Percentiles rank a stretch among this genome's conserved stretches.
These are phyloP conservation scores for Melospiza georgiana DNA, from an alignment of 2,113 vertebrate genomes.

Conservation along the genomic window DNA sequence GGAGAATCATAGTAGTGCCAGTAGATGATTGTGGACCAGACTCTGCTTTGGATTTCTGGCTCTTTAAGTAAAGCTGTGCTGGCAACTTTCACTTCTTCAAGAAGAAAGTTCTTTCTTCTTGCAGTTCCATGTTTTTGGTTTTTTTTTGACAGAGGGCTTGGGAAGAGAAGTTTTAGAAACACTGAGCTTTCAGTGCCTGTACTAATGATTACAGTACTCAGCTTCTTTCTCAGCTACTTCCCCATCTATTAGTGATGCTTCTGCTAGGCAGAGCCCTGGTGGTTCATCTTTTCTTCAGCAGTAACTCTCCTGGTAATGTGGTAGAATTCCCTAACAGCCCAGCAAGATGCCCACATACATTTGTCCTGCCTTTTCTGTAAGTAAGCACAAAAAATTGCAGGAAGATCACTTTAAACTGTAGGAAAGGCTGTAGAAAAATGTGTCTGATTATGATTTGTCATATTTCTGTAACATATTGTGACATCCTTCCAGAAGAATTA, in stretches of 20 bases:
- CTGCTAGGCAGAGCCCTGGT: neutral
- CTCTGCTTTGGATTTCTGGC: neutral
- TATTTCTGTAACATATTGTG: neutral
- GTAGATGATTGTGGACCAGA: neutral
- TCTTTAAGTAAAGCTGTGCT: neutral
- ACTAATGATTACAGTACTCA: neutral
- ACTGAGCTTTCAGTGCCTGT: neutral
- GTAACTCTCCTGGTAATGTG: neutral
- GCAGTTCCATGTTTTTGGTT: neutral
- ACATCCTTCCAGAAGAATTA: neutral
- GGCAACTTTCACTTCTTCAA: neutral
- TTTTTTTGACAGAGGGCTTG: neutral
- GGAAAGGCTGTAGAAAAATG: neutral
- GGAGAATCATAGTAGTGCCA: neutral
- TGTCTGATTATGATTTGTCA: neutral
- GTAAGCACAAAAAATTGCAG: neutral
- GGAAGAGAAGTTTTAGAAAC: neutral
- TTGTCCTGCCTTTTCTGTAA: constrained; percentile 1
- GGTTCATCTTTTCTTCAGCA: neutral
- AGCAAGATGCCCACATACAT: neutral
- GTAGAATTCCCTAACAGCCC: neutral
- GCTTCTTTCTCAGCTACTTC: neutral
- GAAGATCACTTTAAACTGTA: neutral
- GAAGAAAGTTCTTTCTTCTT: neutral
- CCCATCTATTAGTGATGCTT: neutral